A percentile compares a stretch with the other conserved stretches of the same genome.
These are phyloP conservation scores for Ptilorrhoa leucosticta DNA, from an alignment of 2,113 vertebrate species.

Conservation along the genomic window DNA sequence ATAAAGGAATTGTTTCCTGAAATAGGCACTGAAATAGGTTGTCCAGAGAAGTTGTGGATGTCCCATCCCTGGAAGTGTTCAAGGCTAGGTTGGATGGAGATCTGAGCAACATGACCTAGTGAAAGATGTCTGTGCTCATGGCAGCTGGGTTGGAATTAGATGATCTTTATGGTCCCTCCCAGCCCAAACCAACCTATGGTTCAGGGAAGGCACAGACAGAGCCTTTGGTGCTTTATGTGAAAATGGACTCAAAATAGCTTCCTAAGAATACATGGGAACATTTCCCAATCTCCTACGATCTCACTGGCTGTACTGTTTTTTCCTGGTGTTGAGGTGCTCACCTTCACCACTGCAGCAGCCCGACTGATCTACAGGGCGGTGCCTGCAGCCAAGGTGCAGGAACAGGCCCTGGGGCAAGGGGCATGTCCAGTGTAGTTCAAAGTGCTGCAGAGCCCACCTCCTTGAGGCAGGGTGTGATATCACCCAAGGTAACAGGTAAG, in stretches of 20 bases:
- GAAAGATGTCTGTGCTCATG: background rate
- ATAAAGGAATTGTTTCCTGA: background rate
- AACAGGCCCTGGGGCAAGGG: background rate
- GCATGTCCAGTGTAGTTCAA: background rate
- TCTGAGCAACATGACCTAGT: background rate
- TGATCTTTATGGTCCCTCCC: background rate
- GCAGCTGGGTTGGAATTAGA: background rate
- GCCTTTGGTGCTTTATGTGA: background rate
- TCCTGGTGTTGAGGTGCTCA: background rate
- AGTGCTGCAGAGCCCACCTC: background rate
- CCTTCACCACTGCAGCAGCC: background rate
- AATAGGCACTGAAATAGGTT: background rate
- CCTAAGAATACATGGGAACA: background rate
- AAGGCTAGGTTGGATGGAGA: background rate
- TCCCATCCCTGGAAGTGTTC: background rate
- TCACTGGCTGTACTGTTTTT: rapidly evolving
- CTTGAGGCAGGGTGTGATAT: background rate
- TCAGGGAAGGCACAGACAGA: background rate
- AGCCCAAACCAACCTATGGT: background rate
- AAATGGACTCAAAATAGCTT: background rate
- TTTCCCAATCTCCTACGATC: rapidly evolving
- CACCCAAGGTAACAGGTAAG: background rate
- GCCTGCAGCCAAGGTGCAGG: background rate
- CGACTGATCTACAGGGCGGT: background rate
- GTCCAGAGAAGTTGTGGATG: background rate